Conservation (phyloP, 2,888 invertebrate genomes). For the Habrosyne pyritoides region DNA sequence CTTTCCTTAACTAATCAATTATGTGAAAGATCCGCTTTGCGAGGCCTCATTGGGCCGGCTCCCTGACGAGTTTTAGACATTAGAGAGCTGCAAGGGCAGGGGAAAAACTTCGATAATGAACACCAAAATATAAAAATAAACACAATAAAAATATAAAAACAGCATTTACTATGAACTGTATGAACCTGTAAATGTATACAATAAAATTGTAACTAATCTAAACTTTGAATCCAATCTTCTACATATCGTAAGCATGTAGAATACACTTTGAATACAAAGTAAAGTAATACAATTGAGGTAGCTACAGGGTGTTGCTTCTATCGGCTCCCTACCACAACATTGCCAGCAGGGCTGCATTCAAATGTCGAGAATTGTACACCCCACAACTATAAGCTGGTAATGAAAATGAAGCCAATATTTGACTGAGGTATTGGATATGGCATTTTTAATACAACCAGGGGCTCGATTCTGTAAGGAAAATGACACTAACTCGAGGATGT, state of each 20-base stretch:
- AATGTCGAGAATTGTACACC: neutral
- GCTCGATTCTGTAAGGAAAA: no score
- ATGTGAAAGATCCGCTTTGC: no score
- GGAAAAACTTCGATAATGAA: no score
- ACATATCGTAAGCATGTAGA: slow-evolving; percentile 24
- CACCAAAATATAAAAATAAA: no score
- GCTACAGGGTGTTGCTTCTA: neutral
- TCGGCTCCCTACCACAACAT: neutral
- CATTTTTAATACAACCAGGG: neutral
- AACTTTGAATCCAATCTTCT: slow-evolving; percentile 31
- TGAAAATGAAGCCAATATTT: neutral
- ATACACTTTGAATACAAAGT: neutral
- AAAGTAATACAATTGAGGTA: neutral
- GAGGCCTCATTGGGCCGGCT: no score
- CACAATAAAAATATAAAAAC: no score
- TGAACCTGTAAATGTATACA: neutral
- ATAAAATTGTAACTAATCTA: slow-evolving; percentile 14
- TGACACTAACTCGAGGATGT: no score
- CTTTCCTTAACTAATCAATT: no score
- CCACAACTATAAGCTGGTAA: slow-evolving; percentile 1
- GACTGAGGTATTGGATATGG: neutral
- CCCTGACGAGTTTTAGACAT: no score
- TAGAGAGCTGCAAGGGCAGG: no score
- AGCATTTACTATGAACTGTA: no score
- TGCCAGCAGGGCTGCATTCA: neutral